Base-by-base conservation (phyloP, 2,113 vertebrate genomes). In the Nothobranchius kuhntae region DNA sequence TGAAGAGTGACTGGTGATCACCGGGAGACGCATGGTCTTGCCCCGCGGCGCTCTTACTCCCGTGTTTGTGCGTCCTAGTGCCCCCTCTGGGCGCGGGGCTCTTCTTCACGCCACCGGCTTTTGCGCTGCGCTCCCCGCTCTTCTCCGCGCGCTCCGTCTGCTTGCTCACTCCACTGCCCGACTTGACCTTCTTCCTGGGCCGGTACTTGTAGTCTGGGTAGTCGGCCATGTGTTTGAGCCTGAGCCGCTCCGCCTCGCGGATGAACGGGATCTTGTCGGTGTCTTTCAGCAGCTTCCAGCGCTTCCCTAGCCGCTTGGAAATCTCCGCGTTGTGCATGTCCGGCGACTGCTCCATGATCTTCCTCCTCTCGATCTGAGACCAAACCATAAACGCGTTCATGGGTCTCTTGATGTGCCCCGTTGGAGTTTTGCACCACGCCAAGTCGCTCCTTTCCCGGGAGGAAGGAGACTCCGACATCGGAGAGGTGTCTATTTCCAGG, bases 281-380 rank as follows among this genome's bases (percentile, higher is more conserved):
- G 94, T 98, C 97, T 80, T 95, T 95, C 67, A 98, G 95, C 89
- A 98, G 94, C 90, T 98, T 97, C 97, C 97, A 98, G 87, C 97
- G 95, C 81, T 96, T 96, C 55, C 97, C 97, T 77, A 98, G 92
- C 62, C 96, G 92, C 93, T 98, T 98, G 89, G 97, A 98, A 92
- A 98, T 98, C 93, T 98, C 97, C 3, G 96, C 97, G 88, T 98
- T 98, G 94, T 98, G 97, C 96, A 98, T 98, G 93, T 98, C 97
- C 14, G 97, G 97, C 4, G 93, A 95, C 92, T 98, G 97, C 83
- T 97, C 96, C 96, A 98, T 98, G 60, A 98, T 98, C 94, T 98
- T 98, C 57, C 96, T 88, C 86, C 97, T 90, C 87, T 98, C 97
- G 72, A 96, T 96, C 92, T 98, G 96, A 0, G 96, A 98, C 96